phyloP scores from a whole-genome alignment of 2,888 invertebrate genomes.

The Apotomis betuletana region DNA sequence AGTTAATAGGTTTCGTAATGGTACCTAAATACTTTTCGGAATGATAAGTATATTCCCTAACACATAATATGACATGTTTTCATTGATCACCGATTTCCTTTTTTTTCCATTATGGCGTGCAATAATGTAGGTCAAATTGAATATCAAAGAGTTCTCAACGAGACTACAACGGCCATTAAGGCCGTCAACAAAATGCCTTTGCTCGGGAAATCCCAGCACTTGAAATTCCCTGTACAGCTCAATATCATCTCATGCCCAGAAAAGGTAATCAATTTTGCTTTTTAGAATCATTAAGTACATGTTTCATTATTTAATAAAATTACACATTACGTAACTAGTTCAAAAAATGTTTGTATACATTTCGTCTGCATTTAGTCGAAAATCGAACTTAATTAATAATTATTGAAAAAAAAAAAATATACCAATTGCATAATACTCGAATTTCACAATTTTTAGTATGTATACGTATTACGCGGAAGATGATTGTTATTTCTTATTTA shows the following conservation, averaged over 20 bases:
- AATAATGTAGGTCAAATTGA: slow-evolving; percentile 11
- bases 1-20: too few species aligned
- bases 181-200: slow-evolving; percentile 12
- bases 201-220: slow-evolving; percentile 24
- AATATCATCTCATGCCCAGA: slow-evolving; percentile 1
- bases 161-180: slow-evolving; percentile 8
- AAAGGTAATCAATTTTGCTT: background rate
- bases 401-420: too few species aligned
- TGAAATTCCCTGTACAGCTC: slow-evolving; percentile 18
- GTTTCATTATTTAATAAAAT: too few species aligned
- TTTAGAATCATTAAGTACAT: background rate
- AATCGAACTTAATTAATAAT: too few species aligned
- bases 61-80: background rate
- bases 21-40: background rate
- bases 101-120: slow-evolving; percentile 5
- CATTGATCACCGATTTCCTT: background rate
- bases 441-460: too few species aligned
- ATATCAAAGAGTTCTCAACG: slow-evolving; percentile 15
- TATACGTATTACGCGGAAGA: too few species aligned
- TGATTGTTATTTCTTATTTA: background rate
- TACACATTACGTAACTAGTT: too few species aligned
- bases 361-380: too few species aligned
- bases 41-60: background rate
- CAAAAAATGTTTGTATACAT: too few species aligned
- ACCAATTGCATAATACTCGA: too few species aligned